Base-by-base conservation (phyloP, 2,797 vertebrate species). In the Staurois parvus region DNA sequence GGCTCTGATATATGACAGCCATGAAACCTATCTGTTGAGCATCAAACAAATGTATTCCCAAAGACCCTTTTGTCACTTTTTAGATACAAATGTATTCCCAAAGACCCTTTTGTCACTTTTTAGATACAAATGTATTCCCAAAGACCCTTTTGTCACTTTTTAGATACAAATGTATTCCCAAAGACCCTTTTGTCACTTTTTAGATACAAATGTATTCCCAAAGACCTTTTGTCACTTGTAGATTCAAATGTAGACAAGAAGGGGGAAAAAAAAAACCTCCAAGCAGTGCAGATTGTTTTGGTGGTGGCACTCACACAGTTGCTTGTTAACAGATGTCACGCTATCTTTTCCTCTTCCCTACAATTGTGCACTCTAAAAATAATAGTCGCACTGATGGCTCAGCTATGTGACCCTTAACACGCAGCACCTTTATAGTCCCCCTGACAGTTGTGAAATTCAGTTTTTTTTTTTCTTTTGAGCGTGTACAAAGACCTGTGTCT, bases 291-390 rank as follows among this genome's bases (percentile, higher is more conserved):
- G 26, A n/a, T n/a, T 11, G 19, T 59, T 11, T 7, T 45, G 67
- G 34, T 30, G 4, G 24, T 32, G 48, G 26, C 2, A 2, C 1
- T 29, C 24, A 24, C 32, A 24, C 67, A 72, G 30, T 56, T 72
- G 79, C 68, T n/a, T 28, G 30, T 37, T 70, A 70, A 37, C 67
- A 70, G 67, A 80, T 80, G 78, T 80, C 78, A 26, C 2, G 21
- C 24, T 37, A 26, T 80, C 30, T 52, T 52, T 45, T 12, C 45
- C 42, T 13, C 9, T 13, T 72, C 11, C 34, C 34, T 72, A 26
- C 34, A 72, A 9, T 91, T 88, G 72, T 86, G 72, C 77, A 64
- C 52, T 81, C 90, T 93, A 90, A 92, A 72, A 94, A 94, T 92
- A 93, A 90, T 81, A 85, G 87, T 83, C 89, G 89, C 88, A 74